Evolutionary conservation across 2,113 vertebrate genomes (phyloP).

Genomic region (Lepisosteus osseus): DNA sequence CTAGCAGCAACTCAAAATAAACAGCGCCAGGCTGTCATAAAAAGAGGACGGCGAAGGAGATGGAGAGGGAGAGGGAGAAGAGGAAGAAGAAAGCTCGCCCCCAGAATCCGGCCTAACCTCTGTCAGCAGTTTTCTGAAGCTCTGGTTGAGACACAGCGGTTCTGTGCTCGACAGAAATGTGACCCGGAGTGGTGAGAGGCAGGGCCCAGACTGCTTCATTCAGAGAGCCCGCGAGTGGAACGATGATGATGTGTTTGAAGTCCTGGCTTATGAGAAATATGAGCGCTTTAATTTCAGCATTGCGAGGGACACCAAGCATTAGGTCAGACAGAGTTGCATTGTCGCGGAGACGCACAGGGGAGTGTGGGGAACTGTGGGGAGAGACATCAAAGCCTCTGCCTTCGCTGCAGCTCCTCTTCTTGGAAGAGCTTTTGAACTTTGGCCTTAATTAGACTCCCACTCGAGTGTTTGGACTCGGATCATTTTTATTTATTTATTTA

Average conservation of each 20-base stretch:
- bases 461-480: too few relatives aligned
- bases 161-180: neutral
- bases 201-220: conserved; percentile 8
- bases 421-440: too few relatives aligned
- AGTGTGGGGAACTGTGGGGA: too few relatives aligned
- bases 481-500: too few relatives aligned
- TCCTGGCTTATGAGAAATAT: conserved; percentile 36
- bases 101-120: too few relatives aligned
- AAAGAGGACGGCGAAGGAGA: neutral
- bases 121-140: neutral
- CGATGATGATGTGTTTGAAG: conserved; percentile 29
- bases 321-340: conserved; percentile 1
- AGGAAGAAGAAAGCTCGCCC: neutral
- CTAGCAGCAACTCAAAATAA: conserved; percentile 1
- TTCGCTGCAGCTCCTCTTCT: too few relatives aligned
- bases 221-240: conserved; percentile 2
- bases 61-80: conserved; percentile 2
- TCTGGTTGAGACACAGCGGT: neutral
- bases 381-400: too few relatives aligned
- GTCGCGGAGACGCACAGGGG: neutral
- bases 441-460: too few relatives aligned
- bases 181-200: neutral
- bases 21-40: neutral
- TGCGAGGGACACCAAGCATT: conserved; percentile 15
- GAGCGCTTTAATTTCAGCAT: conserved; percentile 31